Base-by-base conservation (phyloP, 1,140 invertebrate species). In the Sesamia nonagrioides region DNA sequence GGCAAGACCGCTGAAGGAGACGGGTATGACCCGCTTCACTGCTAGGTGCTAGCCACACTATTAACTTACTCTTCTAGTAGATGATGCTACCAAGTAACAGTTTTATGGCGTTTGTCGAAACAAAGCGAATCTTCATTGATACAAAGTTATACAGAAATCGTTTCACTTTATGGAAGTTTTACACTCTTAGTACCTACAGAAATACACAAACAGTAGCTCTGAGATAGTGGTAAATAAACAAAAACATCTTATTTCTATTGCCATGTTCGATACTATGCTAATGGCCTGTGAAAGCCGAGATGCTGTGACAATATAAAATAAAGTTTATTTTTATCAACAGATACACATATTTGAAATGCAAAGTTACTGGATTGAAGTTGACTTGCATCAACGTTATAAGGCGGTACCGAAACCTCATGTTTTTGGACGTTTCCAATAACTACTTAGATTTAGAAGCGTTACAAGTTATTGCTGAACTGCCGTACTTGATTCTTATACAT, bases 361-460 rank as follows among this genome's bases (percentile, higher is more conserved):
- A 84, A 0, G 87, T 88, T 37, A 92, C 88, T 6, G 88, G 88
- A n/a, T 92, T 95, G 89, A 89, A 88, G 33, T 80, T 96, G 50
- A 96, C 95, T 1, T 88, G 96, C 35, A 91, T 96, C 37, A 84
- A 85, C 0, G 91, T 93, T 2, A 89, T 96, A 45, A 84, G 89
- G 54, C 83, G 87, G 42, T 96, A 95, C 77, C 94, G 94, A 77
- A 94, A 96, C 79, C 84, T 96, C 13, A 92, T 95, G 76, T 96
- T 95, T 66, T 84, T 96, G 0, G 94, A 96, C 76, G 88, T 96
- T 5, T 95, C 95, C 15, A 91, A 94, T 11, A 96, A 96, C 82
- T 88, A 86, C 27, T 85, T 96, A 17, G 93, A 88, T n/a, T 75
- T 94, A 27, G 85, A 94, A 0, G 91, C 89, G 17, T 75, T 96